Evolutionary conservation across 2,113 vertebrate species (phyloP), one percentile per base, ranked within the genome.

Genomic region (Rhombomys opimus): DNA sequence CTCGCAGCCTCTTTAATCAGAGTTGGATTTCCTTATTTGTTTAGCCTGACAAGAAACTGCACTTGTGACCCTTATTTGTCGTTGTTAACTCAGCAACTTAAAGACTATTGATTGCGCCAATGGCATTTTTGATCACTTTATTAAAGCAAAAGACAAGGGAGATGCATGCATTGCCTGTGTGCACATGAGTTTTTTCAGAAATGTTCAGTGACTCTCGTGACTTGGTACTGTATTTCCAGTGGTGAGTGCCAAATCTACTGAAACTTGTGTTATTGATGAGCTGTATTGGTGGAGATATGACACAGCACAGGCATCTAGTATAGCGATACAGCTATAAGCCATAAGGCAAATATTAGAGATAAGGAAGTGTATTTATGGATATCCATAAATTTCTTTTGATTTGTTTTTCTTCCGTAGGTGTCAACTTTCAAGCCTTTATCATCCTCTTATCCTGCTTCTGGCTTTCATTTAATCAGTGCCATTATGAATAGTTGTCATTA

Each of bases 101-200:
- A 65, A 95, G 50, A 87, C 41, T 89, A 7, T 75, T 92, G 78
- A 67, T 89, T 87, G 1, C 17, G 68, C 22, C 67, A 91, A 50
- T 23, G 84, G 20, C 32, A 91, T 93, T 95, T 78, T 93, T 95
- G 30, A 80, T 7, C 17, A 95, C 7, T 90, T 93, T 85, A 93
- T 90, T 93, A 96, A 95, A 95, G 50, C 3, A 92, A 94, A 85
- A 87, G 54, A 81, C 63, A 94, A 87, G 27, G 20, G 5, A 91
- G 75, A 93, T 2, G 6, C 41, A 57, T 68, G 32, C 4, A 35
- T 67, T 85, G 27, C 63, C 81, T 94, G 91, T 65, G n/a, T 23
- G 75, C 4, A 4, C n/a, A 50, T 52, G 70, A 59, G 25, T 41
- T 96, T 91, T 90, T 91, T 88, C 94, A 22, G 92, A 94, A 95